phyloP scores from a whole-genome alignment of 1,140 invertebrate genomes.

The Parapsyche elsis region DNA sequence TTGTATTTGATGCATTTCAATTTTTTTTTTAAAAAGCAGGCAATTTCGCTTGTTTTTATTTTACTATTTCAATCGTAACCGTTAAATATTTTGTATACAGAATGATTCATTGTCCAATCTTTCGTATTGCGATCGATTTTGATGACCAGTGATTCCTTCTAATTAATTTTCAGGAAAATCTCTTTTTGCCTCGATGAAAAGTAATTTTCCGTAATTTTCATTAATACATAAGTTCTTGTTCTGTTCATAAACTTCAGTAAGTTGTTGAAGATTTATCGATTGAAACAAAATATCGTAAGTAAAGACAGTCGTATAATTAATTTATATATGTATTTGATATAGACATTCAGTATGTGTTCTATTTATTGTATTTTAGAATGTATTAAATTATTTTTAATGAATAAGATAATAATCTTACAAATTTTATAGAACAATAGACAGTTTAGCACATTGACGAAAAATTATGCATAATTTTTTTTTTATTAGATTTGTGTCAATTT shows the following conservation, averaged over 20 bases:
- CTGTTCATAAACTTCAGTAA: background rate
- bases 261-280: background rate
- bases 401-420: constrained; percentile 11
- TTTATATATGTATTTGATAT: constrained; percentile 1
- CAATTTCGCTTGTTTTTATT: background rate
- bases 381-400: constrained; percentile 32
- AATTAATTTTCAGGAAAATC: too few relatives aligned
- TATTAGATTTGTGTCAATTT: background rate
- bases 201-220: too few relatives aligned
- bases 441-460: background rate
- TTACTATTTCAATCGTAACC: background rate
- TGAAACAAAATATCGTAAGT: background rate
- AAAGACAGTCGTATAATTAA: background rate
- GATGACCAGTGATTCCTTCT: constrained; percentile 17
- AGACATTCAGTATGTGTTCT: constrained; percentile 31
- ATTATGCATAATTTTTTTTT: background rate
- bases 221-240: too few relatives aligned
- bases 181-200: too few relatives aligned
- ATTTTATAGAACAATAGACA: background rate
- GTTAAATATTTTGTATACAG: background rate
- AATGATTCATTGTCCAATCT: constrained; percentile 20
- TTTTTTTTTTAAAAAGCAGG: background rate
- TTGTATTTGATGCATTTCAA: constrained; percentile 4
- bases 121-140: constrained; percentile 7
- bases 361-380: constrained; percentile 35